Conservation (phyloP, 92 coral and sea anemone species). For the Epizoanthus rinbou region DNA sequence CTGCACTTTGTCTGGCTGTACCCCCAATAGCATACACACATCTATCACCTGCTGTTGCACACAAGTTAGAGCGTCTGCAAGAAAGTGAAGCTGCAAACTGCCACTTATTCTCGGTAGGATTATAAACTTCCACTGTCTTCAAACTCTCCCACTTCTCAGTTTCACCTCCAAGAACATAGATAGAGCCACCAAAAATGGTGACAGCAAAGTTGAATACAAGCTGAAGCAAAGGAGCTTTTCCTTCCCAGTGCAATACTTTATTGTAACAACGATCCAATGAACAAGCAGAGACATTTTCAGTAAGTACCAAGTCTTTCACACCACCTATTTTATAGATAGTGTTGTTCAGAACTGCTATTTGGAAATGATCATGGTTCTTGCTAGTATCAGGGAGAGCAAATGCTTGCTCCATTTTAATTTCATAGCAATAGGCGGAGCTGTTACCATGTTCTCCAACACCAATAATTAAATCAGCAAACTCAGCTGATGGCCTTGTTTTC, state of each 20-base stretch:
- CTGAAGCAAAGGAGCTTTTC: constrained; percentile 55
- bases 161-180: constrained; percentile 71
- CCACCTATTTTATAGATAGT: constrained; percentile 69
- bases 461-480: constrained; percentile 57
- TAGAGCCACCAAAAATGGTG: constrained; percentile 41
- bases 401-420: constrained; percentile 57
- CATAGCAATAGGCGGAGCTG: constrained; percentile 64
- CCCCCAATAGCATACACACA: constrained; percentile 73
- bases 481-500: constrained; percentile 60
- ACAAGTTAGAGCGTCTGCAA: constrained; percentile 50
- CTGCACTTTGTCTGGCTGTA: constrained; percentile 47
- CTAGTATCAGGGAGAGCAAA: constrained; percentile 42
- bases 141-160: neutral
- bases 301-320: constrained; percentile 35
- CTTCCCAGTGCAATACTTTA: constrained; percentile 47
- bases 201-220: constrained; percentile 47
- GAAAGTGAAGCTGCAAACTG: constrained; percentile 49
- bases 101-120: constrained; percentile 56
- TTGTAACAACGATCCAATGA: constrained; percentile 37
- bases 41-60: constrained; percentile 52
- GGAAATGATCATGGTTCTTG: constrained; percentile 44
- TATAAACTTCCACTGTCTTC: constrained; percentile 68
- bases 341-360: constrained; percentile 54
- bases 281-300: constrained; percentile 43
- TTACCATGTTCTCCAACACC: constrained; percentile 43